Conservation (phyloP, 1,140 invertebrate species). For the Neoseiulus cucumeris region DNA sequence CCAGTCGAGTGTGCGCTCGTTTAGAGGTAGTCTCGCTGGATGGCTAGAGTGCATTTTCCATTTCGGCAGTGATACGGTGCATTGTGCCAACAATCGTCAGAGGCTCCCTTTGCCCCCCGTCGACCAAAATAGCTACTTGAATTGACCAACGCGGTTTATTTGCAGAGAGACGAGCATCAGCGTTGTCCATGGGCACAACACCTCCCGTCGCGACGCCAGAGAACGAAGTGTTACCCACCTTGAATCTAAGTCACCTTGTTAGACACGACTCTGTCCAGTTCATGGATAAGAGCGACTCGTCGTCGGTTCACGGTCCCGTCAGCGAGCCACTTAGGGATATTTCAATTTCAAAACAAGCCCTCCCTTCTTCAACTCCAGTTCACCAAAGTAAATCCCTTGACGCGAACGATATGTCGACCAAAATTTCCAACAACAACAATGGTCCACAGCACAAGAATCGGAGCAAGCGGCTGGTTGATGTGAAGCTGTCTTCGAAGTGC, state of each 20-base stretch:
- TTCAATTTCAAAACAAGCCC: background rate
- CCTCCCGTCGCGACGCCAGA: background rate
- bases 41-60: too few species aligned
- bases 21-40: too few species aligned
- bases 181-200: background rate
- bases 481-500: constrained; percentile 1
- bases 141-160: too few species aligned
- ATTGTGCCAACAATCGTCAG: too few species aligned
- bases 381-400: background rate
- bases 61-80: too few species aligned
- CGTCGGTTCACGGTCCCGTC: background rate
- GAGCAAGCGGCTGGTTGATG: constrained; percentile 2
- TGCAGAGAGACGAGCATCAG: background rate
- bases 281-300: constrained; percentile 9
- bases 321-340: background rate
- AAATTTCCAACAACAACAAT: background rate
- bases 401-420: background rate
- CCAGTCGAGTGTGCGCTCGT: too few species aligned
- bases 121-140: too few species aligned
- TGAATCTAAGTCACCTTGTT: background rate
- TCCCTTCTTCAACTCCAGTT: background rate
- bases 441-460: background rate
- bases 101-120: too few species aligned
- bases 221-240: background rate
- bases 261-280: constrained; percentile 3